Conservation (phyloP, 2,113 vertebrate species). For the Dipodomys ordii region DNA sequence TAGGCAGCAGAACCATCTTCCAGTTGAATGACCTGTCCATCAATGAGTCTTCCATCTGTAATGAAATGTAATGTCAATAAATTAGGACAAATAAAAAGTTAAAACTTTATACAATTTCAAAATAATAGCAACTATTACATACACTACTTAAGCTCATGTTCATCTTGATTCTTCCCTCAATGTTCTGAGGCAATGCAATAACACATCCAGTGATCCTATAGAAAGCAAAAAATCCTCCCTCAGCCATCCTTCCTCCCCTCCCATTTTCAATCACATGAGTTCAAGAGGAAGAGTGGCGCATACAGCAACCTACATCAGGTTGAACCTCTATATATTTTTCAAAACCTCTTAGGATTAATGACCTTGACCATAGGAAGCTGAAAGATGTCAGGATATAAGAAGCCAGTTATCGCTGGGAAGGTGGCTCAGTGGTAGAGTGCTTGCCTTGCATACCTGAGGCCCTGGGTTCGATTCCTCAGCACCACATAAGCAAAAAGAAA, state of each 20-base stretch:
- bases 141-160: conserved; percentile 81
- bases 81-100: conserved; percentile 1
- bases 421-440: too few species aligned
- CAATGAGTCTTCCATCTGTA: conserved; percentile 96
- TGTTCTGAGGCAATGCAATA: conserved; percentile 81
- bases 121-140: conserved; percentile 77
- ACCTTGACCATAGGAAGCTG: neutral
- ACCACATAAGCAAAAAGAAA: too few species aligned
- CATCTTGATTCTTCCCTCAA: conserved; percentile 82
- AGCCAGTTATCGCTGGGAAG: neutral
- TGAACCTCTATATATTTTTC: neutral
- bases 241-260: conserved; percentile 77
- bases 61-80: conserved; percentile 78
- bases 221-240: conserved; percentile 82
- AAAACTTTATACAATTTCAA: conserved; percentile 78
- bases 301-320: neutral
- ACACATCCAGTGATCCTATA: conserved; percentile 78
- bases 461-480: too few species aligned
- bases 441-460: too few species aligned
- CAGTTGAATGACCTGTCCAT: conserved; percentile 98
- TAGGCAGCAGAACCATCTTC: conserved; percentile 98
- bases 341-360: conserved; percentile 41
- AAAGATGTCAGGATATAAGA: neutral
- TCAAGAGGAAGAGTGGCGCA: conserved; percentile 74
- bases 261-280: conserved; percentile 48